Conservation (phyloP, 92 coral and sea anemone species). For the Umimayanthus kanabou region DNA sequence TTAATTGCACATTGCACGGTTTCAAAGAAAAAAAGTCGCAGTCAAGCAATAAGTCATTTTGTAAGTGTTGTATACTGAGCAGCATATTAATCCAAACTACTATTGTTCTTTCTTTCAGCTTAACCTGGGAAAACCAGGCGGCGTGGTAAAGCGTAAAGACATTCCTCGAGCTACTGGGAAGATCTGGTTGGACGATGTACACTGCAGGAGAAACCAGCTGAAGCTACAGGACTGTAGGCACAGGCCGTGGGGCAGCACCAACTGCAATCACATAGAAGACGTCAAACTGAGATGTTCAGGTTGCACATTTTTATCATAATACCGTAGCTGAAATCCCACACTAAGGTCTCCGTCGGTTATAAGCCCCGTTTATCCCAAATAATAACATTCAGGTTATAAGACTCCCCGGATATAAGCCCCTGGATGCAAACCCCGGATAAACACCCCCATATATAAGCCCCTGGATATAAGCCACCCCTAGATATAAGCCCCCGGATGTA, state of each 20-base stretch:
- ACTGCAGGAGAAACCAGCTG: conserved; percentile 64
- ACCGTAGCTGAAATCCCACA: not conserved
- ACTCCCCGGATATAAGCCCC: too few relatives aligned
- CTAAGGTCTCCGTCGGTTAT: not conserved
- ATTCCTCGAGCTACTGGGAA: conserved; percentile 73
- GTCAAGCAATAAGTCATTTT: too few relatives aligned
- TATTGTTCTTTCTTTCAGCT: not conserved
- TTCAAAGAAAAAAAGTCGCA: too few relatives aligned
- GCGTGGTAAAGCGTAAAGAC: not conserved
- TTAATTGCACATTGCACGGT: too few relatives aligned
- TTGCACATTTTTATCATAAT: not conserved
- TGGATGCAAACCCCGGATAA: too few relatives aligned
- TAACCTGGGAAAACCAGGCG: conserved; percentile 2
- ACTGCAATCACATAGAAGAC: conserved; percentile 86
- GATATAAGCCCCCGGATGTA: too few relatives aligned
- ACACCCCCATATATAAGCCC: too few relatives aligned
- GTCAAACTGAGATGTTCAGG: conserved; percentile 73
- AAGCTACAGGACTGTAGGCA: conserved; percentile 71
- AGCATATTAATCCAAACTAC: too few relatives aligned
- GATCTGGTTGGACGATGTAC: conserved; percentile 90
- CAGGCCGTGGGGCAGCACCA: conserved; percentile 78
- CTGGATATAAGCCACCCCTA: too few relatives aligned
- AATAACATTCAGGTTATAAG: too few relatives aligned
- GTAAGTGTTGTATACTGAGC: too few relatives aligned
- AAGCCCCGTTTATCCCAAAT: too few relatives aligned